Base-by-base conservation (phyloP, 1,140 invertebrate species). In the Aphaenogaster floridana region DNA sequence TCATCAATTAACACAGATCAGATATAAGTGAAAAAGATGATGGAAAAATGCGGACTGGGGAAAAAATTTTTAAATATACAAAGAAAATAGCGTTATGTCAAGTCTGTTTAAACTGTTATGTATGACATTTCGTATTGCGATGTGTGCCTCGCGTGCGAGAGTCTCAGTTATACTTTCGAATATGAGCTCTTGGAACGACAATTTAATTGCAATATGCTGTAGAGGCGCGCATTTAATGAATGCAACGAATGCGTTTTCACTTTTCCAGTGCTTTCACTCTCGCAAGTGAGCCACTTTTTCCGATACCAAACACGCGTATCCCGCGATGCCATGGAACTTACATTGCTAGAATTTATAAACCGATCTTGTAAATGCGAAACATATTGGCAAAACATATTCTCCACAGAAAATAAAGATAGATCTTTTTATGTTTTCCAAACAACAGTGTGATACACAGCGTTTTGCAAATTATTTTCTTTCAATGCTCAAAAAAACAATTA, bases 191-290 rank as follows among this genome's bases (percentile, higher is more conserved):
- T 68, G 57, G 34, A 69, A 72, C 57, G 54, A 61, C 68, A 64
- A 74, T 74, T 84, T 72, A 64, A 84, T 87, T 84, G 59, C 86
- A 87, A 88, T 68, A 86, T 17, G 45, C 85, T 39, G 69, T 50
- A 50, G 52, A 36, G 50, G 48, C 86, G 69, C 63, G 81, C 54
- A 88, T 78, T 87, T 87, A 83, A 87, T 61, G 86, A 84, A 85
- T 85, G 79, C 80, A 84, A 76, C 71, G 71, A 78, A 79, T 78
- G 50, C 59, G 88, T 90, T 90, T 91, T 91, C 90, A 90, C 91
- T 91, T 87, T 83, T 89, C 68, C 68, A 77, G 13, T 87, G 84
- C 90, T 92, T 92, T 92, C 90, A 92, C 90, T 92, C 89, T 92
- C 81, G 77, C 72, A 81, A 85, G 81, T 88, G 69, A 74, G 54